These are phyloP conservation scores for Aricia agestis DNA, from an alignment of 1,140 invertebrate species.

Conservation along the genomic window DNA sequence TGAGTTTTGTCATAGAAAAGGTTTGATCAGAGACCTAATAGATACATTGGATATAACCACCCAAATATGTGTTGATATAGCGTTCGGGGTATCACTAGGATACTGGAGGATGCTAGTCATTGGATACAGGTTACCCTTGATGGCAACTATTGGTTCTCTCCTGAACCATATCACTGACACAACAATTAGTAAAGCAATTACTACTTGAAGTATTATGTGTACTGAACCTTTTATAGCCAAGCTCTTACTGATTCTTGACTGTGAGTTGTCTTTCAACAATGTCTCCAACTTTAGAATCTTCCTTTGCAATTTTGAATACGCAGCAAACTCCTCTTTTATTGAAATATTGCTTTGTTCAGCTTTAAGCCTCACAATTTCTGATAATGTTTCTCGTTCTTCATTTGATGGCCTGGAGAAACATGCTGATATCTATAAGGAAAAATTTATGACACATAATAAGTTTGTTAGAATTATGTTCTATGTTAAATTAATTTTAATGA, in stretches of 20 bases:
- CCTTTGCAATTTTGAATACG: conserved; percentile 69
- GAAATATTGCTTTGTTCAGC: conserved; percentile 58
- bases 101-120: conserved; percentile 58
- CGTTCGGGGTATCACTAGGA: conserved; percentile 61
- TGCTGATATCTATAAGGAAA: conserved; percentile 54
- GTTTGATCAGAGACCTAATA: conserved; percentile 56
- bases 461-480: background rate
- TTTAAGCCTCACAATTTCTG: conserved; percentile 59
- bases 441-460: conserved; percentile 4
- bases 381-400: conserved; percentile 51
- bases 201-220: conserved; percentile 52
- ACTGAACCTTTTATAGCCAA: conserved; percentile 58
- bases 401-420: conserved; percentile 56
- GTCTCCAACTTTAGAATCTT: conserved; percentile 64
- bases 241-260: conserved; percentile 52
- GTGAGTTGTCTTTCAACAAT: conserved; percentile 53
- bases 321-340: conserved; percentile 73
- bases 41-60: conserved; percentile 67
- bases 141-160: conserved; percentile 57
- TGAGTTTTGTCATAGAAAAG: conserved; percentile 29
- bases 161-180: conserved; percentile 62
- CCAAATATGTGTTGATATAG: conserved; percentile 69
- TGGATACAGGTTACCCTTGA: conserved; percentile 62
- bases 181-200: conserved; percentile 52
- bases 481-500: too few relatives aligned